A percentile compares a stretch with the other conserved stretches of the same genome.
These are phyloP conservation scores for Cettia cetti DNA, from an alignment of 2,113 vertebrate genomes.

Conservation along the genomic window DNA sequence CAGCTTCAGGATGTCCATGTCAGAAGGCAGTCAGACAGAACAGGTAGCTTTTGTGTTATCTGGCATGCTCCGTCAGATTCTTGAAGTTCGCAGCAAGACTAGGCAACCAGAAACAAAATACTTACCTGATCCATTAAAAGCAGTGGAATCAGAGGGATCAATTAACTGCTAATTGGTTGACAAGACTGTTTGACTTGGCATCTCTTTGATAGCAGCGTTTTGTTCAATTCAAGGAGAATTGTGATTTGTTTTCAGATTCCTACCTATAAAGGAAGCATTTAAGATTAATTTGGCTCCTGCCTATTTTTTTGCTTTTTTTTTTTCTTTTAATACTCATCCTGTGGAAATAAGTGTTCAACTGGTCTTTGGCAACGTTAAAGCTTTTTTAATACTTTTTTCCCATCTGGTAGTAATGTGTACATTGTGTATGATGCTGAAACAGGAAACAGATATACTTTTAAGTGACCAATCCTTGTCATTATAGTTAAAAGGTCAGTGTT, in stretches of 20 bases:
- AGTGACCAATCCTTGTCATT: conserved; percentile 16
- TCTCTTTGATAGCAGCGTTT: neutral
- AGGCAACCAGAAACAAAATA: neutral
- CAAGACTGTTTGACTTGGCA: neutral
- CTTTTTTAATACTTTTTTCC: conserved; percentile 42
- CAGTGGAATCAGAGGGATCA: neutral
- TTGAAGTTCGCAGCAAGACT: neutral
- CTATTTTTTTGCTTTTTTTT: neutral
- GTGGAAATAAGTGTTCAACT: conserved; percentile 66
- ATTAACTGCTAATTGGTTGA: conserved; percentile 17
- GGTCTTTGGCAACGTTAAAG: neutral
- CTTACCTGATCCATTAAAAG: conserved; percentile 7
- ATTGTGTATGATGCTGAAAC: neutral
- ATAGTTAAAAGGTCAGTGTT: neutral
- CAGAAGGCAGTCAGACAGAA: neutral
- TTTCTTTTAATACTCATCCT: conserved; percentile 1
- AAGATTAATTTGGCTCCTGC: conserved; percentile 45
- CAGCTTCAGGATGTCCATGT: neutral
- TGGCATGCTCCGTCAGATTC: neutral
- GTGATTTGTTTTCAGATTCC: conserved; percentile 21
- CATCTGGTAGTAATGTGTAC: neutral
- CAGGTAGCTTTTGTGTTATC: neutral
- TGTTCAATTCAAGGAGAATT: conserved; percentile 25
- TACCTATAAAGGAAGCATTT: conserved; percentile 52
- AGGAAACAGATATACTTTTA: neutral